phyloP scores from a whole-genome alignment of 1,140 invertebrate species.

The Cyclina sinensis region DNA sequence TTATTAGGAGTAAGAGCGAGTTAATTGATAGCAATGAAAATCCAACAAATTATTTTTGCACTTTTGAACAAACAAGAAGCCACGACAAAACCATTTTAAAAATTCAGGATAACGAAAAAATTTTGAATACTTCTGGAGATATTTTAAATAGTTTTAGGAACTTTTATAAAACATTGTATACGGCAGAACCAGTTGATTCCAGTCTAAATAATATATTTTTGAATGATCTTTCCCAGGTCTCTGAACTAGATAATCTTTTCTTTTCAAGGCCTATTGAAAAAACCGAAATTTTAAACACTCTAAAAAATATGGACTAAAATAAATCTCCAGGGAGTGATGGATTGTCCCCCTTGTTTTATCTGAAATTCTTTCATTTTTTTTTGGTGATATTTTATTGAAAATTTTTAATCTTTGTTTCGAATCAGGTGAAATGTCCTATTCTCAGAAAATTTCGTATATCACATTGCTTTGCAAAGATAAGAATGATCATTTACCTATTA shows the following conservation, averaged over 20 bases:
- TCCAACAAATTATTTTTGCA: constrained; percentile 62
- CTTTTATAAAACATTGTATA: constrained; percentile 73
- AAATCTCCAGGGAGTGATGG: constrained; percentile 74
- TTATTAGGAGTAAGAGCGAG: constrained; percentile 58
- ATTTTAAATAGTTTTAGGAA: constrained; percentile 64
- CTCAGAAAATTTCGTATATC: constrained; percentile 69
- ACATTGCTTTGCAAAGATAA: constrained; percentile 70
- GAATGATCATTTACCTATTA: constrained; percentile 51
- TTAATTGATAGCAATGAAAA: constrained; percentile 64
- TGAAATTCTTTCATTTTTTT: constrained; percentile 67
- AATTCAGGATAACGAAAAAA: constrained; percentile 12
- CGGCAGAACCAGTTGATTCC: constrained; percentile 59
- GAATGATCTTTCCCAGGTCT: constrained; percentile 63
- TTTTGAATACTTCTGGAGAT: constrained; percentile 10
- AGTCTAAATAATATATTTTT: constrained; percentile 55
- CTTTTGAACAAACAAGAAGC: constrained; percentile 46
- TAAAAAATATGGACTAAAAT: constrained; percentile 66
- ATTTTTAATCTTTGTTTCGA: constrained; percentile 64
- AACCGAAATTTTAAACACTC: constrained; percentile 38
- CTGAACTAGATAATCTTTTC: background rate
- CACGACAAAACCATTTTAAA: constrained; percentile 60
- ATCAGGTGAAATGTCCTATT: constrained; percentile 47
- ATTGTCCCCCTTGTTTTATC: constrained; percentile 70
- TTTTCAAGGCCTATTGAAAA: constrained; percentile 59
- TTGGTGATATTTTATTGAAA: constrained; percentile 62